phyloP scores from a whole-genome alignment of 1,140 invertebrate genomes.

The Bradysia coprophila region DNA sequence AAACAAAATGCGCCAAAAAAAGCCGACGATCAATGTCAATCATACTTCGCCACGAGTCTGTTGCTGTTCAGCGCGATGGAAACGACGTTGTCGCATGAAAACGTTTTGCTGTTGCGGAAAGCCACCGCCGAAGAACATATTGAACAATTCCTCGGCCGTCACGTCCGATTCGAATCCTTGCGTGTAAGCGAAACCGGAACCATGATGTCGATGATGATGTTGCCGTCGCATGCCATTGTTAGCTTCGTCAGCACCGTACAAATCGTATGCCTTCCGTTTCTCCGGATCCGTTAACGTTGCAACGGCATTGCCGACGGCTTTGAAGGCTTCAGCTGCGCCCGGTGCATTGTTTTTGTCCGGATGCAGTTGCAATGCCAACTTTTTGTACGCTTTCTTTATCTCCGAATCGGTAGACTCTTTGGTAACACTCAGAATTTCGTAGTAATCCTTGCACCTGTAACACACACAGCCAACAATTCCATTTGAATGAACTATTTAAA shows the following conservation, averaged over 20 bases:
- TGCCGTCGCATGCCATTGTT: constrained; percentile 9
- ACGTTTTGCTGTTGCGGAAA: constrained; percentile 37
- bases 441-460: constrained; percentile 79
- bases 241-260: constrained; percentile 51
- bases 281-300: constrained; percentile 79
- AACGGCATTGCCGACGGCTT: constrained; percentile 83
- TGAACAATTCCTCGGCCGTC: constrained; percentile 94
- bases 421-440: constrained; percentile 80
- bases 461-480: no score
- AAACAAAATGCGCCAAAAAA: constrained; percentile 17
- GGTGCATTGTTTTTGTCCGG: constrained; percentile 98
- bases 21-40: no score
- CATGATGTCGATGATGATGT: constrained; percentile 17
- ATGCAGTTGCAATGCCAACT: constrained; percentile 88
- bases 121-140: constrained; percentile 92
- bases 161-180: constrained; percentile 85
- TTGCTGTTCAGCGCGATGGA: constrained; percentile 28
- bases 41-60: constrained; percentile 10
- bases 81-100: constrained; percentile 46
- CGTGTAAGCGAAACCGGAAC: constrained; percentile 44
- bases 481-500: neutral
- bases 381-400: constrained; percentile 92
- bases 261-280: constrained; percentile 88
- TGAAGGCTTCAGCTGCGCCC: constrained; percentile 90
- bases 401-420: constrained; percentile 87